A percentile compares a stretch with the other conserved stretches of the same genome.
phyloP scores from a whole-genome alignment of 2,797 vertebrate species.

The Helicolenus hilgendorfi region DNA sequence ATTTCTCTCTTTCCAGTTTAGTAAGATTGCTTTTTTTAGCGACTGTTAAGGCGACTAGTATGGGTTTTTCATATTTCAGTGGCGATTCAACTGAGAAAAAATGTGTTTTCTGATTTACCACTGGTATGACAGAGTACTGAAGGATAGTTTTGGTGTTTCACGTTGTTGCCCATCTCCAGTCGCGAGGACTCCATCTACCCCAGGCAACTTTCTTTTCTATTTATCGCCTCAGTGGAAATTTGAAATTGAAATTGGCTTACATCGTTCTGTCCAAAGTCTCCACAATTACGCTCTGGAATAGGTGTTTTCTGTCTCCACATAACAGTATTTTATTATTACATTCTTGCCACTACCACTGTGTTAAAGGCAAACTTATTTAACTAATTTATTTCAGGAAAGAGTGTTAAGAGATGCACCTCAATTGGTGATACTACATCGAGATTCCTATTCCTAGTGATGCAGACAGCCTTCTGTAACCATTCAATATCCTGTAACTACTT shows the following conservation, averaged over 20 bases:
- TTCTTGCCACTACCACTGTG: background rate
- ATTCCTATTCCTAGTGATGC: conserved; percentile 3
- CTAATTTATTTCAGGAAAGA: background rate
- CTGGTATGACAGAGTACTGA: conserved; percentile 27
- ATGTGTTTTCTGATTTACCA: background rate
- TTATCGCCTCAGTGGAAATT: conserved; percentile 50
- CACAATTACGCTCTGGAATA: background rate
- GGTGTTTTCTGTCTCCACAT: conserved; percentile 12
- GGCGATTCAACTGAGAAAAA: no score
- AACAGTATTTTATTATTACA: background rate
- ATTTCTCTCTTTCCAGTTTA: background rate
- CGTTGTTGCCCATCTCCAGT: conserved; percentile 10
- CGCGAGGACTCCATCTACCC: conserved; percentile 25
- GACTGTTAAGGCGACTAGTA: background rate
- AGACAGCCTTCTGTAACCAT: background rate
- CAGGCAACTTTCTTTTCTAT: conserved; percentile 45
- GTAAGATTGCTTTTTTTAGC: background rate
- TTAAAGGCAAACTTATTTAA: background rate
- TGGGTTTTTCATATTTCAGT: no score
- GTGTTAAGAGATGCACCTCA: background rate
- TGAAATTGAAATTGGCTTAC: conserved; percentile 46
- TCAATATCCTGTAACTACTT: background rate
- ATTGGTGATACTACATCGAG: background rate
- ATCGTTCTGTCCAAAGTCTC: conserved; percentile 15
- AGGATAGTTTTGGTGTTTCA: conserved; percentile 17